A percentile compares a stretch with the other conserved stretches of the same genome.
Evolutionary conservation across 2,113 vertebrate species (phyloP).

Genomic region (Atractosteus spatula): DNA sequence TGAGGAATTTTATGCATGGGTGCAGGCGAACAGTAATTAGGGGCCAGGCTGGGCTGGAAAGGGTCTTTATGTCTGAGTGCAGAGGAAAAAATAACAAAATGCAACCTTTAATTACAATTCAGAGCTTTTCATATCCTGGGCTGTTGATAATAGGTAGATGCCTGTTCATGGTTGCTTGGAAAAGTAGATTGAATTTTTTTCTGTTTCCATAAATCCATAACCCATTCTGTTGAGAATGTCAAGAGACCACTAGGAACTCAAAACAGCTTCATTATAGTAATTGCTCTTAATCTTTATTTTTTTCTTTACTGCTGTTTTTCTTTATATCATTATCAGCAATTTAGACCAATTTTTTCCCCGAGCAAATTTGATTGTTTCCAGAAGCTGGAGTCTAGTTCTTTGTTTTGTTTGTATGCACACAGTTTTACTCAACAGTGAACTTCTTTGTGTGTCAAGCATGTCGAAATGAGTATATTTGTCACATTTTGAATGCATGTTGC

Average conservation of each 20-base stretch:
- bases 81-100: slow-evolving; percentile 10
- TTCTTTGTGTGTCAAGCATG: too few relatives aligned
- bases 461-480: too few relatives aligned
- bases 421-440: too few relatives aligned
- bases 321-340: not conserved
- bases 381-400: not conserved
- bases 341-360: not conserved
- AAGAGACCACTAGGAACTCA: not conserved
- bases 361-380: not conserved
- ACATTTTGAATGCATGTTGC: too few relatives aligned
- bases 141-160: not conserved
- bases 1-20: slow-evolving; percentile 62
- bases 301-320: too few relatives aligned
- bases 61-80: slow-evolving; percentile 41
- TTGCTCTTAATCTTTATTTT: slow-evolving; percentile 1
- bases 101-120: slow-evolving; percentile 6
- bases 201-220: not conserved
- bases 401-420: not conserved
- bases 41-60: slow-evolving; percentile 37
- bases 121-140: slow-evolving; percentile 2
- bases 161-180: not conserved
- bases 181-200: not conserved
- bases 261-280: not conserved
- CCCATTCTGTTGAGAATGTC: too few relatives aligned
- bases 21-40: slow-evolving; percentile 59